These are phyloP conservation scores for Clanis bilineata DNA, from an alignment of 2,888 invertebrate genomes.

Conservation along the genomic window DNA sequence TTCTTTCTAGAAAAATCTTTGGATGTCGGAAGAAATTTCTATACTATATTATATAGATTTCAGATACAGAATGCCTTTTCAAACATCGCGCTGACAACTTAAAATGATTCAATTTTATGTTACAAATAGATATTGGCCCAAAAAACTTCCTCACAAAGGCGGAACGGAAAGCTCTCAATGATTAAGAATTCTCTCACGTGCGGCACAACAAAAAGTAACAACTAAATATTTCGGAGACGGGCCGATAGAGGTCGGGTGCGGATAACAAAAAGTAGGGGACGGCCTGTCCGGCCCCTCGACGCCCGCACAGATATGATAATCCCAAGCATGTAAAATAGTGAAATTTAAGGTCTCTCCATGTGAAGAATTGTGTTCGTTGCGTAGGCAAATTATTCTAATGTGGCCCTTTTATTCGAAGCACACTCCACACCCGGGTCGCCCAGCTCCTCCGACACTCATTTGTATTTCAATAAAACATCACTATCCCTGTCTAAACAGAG, in stretches of 20 bases:
- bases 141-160: slow-evolving; percentile 46
- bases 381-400: slow-evolving; percentile 80
- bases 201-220: slow-evolving; percentile 78
- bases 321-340: slow-evolving; percentile 81
- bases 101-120: slow-evolving; percentile 4
- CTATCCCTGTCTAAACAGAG: slow-evolving; percentile 78
- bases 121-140: slow-evolving; percentile 34
- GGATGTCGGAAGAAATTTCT: not conserved
- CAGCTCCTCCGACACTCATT: slow-evolving; percentile 69
- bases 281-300: slow-evolving; percentile 54
- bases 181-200: slow-evolving; percentile 78
- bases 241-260: slow-evolving; percentile 76
- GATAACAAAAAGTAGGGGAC: slow-evolving; percentile 75
- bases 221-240: slow-evolving; percentile 80
- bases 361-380: slow-evolving; percentile 80
- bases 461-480: slow-evolving; percentile 79
- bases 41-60: not conserved
- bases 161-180: slow-evolving; percentile 51
- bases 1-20: not conserved
- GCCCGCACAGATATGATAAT: slow-evolving; percentile 80
- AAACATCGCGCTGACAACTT: not conserved
- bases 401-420: slow-evolving; percentile 80
- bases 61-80: not conserved
- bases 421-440: slow-evolving; percentile 63
- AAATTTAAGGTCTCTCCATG: slow-evolving; percentile 81